Base-by-base conservation (phyloP, 2,888 invertebrate genomes). In the Diplolepis rosae region DNA sequence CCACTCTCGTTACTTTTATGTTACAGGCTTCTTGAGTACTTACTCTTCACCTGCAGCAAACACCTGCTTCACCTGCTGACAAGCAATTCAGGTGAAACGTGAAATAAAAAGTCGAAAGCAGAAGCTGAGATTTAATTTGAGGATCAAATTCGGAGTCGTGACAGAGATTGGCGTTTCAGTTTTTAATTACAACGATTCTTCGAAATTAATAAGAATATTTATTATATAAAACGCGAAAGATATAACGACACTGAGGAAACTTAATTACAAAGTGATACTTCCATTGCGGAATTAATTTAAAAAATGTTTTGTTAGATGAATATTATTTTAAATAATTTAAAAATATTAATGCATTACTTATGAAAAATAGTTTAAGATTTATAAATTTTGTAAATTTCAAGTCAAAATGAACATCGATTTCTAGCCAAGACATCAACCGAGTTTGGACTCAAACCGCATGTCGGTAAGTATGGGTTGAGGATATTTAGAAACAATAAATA, bases 1-100 rank as follows among this genome's bases (percentile, higher is more conserved):
- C 70, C 51, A 71, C 56, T 42, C 68, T 28, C 32, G 22, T 61
- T 24, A 22, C 39, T 61, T 61, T 61, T 35, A 61, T 61, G 24
- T n/a, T 22, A 35, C 61, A 61, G n/a, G 18, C 24, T 61, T 24
- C 24, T 61, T n/a, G 7, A 61, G 39, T 39, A 61, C 61, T 24
- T 39, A n/a, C n/a, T 61, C 35, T 61, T 61, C 61, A 61, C 61
- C 61, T 61, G 61, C 61, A 39, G 24, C 22, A 13, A 22, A 24
- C 61, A 61, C 61, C 61, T 61, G 61, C 61, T 35, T 6, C 22
- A 61, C 22, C 61, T 61, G 39, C 22, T 22, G 24, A 6, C 11
- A 39, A 45, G n/a, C 24, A n/a, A 61, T 56, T 39, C 39, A 61
- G 39, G 61, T 18, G 61, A 61, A 61, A 61, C 24, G 11, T 24